Percentiles rank a stretch among this genome's conserved stretches.
Conservation (phyloP, 2,113 vertebrate species). For the Cavia aperea region DNA sequence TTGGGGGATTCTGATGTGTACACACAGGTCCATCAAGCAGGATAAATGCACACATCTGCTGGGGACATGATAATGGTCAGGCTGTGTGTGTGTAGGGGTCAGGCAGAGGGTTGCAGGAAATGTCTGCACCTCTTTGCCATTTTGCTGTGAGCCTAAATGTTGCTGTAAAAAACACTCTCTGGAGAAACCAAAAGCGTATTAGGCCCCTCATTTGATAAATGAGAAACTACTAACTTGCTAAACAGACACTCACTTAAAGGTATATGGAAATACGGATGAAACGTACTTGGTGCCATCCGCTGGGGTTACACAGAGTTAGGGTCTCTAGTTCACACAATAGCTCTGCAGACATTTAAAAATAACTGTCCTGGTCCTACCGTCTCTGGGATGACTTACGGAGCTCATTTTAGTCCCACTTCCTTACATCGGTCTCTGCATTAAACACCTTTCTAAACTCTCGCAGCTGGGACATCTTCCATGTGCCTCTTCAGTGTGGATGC, state of each 20-base stretch:
- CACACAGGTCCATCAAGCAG: neutral
- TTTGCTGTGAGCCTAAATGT: neutral
- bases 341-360: neutral
- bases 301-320: neutral
- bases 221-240: neutral
- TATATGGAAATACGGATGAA: neutral
- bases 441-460: neutral
- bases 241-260: neutral
- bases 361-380: neutral
- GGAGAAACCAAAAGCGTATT: neutral
- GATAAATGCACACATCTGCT: neutral
- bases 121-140: neutral
- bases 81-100: neutral
- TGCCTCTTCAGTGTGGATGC: neutral
- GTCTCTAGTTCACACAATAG: neutral
- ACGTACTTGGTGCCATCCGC: neutral
- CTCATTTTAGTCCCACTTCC: neutral
- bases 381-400: neutral
- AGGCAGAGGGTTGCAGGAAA: neutral
- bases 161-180: neutral
- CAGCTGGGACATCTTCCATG: neutral
- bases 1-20: neutral
- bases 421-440: neutral
- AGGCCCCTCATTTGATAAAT: neutral
- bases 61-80: neutral